Base-by-base conservation (phyloP, 2,888 invertebrate species). In the Tuta absoluta region DNA sequence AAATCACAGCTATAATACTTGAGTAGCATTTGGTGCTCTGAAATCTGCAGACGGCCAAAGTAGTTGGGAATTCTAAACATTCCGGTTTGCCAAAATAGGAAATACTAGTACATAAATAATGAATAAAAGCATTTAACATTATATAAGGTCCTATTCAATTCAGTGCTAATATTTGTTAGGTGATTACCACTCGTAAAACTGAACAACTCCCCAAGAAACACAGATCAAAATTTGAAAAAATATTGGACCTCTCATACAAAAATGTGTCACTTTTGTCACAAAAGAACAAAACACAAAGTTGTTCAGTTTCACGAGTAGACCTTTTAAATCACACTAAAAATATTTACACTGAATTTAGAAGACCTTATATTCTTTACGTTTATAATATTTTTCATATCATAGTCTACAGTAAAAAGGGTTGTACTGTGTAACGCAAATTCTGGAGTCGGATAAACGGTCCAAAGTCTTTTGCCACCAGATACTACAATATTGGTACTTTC, bases 1-100 rank as follows among this genome's bases (percentile, higher is more conserved):
- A 21, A 24, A 19, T 24, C 28, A 37, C 37, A 62, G 37, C n/a
- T 62, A 12, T 24, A 53, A 33, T 33, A 21, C 57, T 60, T 24
- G 17, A 41, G 24, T 53, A 64, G 61, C 24, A 19, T 51, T 53
- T 61, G 49, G 41, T 38, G 41, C 5, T 56, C 5, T 48, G 17
- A 57, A 19, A 56, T 48, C 19, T 56, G 14, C 28, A 45, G 58
- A 64, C 71, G 76, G 84, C 82, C 82, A 85, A 85, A 82, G 74
- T 81, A 82, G 79, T 78, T 77, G 81, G 79, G 80, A 76, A 77
- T 79, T 78, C 79, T 77, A 75, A 80, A 88, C 89, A 89, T 89
- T 89, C 89, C 89, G 84, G 81, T 83, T 81, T 88, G 86, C 88
- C 87, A 89, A 88, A 88, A 84, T 87, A 87, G 84, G 75, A 72